Base-by-base conservation (phyloP, 2,888 invertebrate genomes). In the Sialis fuliginosa region DNA sequence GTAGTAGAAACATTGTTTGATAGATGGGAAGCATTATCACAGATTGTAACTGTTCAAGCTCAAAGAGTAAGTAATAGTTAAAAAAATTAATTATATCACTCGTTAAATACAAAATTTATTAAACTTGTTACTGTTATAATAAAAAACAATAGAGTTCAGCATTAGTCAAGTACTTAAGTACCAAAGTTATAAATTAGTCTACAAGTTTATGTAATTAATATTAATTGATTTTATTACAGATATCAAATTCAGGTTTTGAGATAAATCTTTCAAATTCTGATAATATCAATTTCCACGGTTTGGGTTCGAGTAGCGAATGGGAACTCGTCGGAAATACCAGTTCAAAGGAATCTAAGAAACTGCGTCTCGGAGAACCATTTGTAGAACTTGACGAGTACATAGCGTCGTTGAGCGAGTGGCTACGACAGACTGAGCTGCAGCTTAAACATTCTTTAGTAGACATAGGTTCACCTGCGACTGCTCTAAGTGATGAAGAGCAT, bases 1-100 rank as follows among this genome's bases (percentile, higher is more conserved):
- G 67, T 71, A 51, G 67, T 78, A 33, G 83, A 84, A 62, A 72
- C 72, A 57, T 64, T 81, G 53, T 76, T 74, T 55, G 84, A 85
- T 65, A 70, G 79, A 7, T 74, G 82, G 58, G 85, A 85, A 61
- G 84, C 84, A 46, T 69, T 85, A 44, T 72, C 70, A 46, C 74
- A 80, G 58, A 86, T 86, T 47, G 72, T 85, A 54, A 78, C 78
- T 59, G 79, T 84, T 50, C 85, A 86, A 62, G 79, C 70, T 54
- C 73, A 68, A 60, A 68, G 77, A 72, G 84, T 72, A 55, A 60
- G 64, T 58, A 30, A 10, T 7, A 37, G n/a, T n/a, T 35, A 35
- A 37, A 37, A 37, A n/a, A 45, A 46, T 33, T 44, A 33, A 46
- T n/a, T 12, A 31, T n/a, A 30, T 33, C 12, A 39, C 7, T 37